These are phyloP conservation scores for Pipra filicauda DNA, from an alignment of 2,113 vertebrate genomes.

Conservation along the genomic window DNA sequence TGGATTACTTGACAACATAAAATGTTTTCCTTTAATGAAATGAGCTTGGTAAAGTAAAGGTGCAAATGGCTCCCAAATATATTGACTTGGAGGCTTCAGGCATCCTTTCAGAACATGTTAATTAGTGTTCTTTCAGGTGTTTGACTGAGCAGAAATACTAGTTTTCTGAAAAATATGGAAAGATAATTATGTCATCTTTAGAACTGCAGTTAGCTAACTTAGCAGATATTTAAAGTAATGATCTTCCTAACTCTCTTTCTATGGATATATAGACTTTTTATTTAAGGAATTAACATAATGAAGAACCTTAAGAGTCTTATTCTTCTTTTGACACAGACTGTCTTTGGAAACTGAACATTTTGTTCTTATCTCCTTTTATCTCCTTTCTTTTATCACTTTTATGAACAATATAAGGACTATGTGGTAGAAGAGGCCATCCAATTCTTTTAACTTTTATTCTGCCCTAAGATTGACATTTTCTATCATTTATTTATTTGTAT, in stretches of 20 bases:
- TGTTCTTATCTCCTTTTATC: background rate
- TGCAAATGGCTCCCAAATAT: background rate
- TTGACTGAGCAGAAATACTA: background rate
- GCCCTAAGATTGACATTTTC: background rate
- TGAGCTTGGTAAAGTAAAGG: background rate
- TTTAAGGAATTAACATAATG: background rate
- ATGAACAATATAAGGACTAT: background rate
- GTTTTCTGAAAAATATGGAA: background rate
- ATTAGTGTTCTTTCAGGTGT: background rate
- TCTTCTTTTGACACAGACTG: background rate
- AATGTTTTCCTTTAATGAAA: slow-evolving; percentile 3
- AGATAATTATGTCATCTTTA: background rate
- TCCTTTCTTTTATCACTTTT: background rate
- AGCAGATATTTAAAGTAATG: background rate
- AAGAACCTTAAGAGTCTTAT: background rate
- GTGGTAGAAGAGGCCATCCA: background rate
- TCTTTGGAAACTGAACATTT: background rate
- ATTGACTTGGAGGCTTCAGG: background rate
- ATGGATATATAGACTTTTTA: background rate
- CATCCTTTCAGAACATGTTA: background rate
- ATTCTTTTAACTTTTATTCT: background rate
- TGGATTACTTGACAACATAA: slow-evolving; percentile 3
- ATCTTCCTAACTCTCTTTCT: background rate
- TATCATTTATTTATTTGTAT: background rate
- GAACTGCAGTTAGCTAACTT: background rate